Base-by-base conservation (phyloP, 2,888 invertebrate species). In the Actias luna region DNA sequence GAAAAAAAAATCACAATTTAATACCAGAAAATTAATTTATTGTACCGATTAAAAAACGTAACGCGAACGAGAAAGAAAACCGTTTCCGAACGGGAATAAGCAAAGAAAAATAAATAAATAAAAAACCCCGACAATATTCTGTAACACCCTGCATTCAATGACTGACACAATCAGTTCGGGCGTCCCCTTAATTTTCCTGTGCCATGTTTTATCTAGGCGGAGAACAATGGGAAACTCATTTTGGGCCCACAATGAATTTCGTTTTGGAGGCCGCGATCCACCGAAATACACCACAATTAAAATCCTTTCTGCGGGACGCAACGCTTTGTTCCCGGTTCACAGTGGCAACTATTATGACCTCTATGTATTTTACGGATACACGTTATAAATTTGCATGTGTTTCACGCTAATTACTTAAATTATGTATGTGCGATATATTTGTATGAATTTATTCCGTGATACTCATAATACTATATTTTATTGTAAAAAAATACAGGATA, bases 171-270 rank as follows among this genome's bases (percentile, higher is more conserved):
- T 55, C 55, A 29, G 5, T 29, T 16, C 29, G 29, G 78, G 72
- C 72, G n/a, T n/a, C 83, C 74, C 82, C 77, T 84, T 90, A 90
- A 90, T 90, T 90, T 89, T 89, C 89, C 89, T 89, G n/a, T n/a
- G 89, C 82, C 82, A 82, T 87, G 85, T 88, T 88, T 87, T 85
- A 87, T 87, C 88, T 83, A 71, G 71, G 68, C 62, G 27, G 70
- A 77, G 85, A 86, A 90, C 90, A 89, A 89, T 87, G 77, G 69
- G 82, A 80, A n/a, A 80, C 86, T 89, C 89, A 88, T 89, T 89
- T 90, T 84, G 82, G 82, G 79, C 79, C 76, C 78, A 88, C 85
- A 88, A 89, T 89, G 87, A 88, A 86, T 83, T 85, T 84, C 84
- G 84, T 89, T 89, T 87, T 78, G 83, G 83, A 75, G 78, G 81